Conservation (phyloP, 2,113 vertebrate genomes). For the Chroicocephalus ridibundus region DNA sequence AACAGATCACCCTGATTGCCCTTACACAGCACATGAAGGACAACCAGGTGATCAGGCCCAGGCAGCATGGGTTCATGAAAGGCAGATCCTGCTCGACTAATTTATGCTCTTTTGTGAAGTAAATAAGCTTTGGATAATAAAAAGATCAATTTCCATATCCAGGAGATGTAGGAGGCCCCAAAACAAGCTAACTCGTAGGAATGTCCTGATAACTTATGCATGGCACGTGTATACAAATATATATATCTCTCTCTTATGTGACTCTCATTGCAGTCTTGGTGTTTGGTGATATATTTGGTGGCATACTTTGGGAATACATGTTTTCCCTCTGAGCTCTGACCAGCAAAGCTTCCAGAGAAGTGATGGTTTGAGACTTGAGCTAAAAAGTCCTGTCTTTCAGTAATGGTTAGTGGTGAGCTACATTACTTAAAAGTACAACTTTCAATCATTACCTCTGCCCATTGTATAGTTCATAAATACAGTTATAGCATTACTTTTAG, state of each 20-base stretch:
- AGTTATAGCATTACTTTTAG: background rate
- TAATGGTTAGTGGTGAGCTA: background rate
- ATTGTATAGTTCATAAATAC: background rate
- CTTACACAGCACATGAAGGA: too few species aligned
- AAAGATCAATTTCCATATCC: background rate
- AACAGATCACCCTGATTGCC: too few species aligned
- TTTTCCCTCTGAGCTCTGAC: background rate
- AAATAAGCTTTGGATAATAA: background rate
- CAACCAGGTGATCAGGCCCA: background rate
- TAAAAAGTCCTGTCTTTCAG: background rate
- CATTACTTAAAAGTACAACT: background rate
- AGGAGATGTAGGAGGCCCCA: background rate
- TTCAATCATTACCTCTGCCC: background rate
- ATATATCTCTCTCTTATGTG: background rate
- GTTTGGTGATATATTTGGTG: background rate
- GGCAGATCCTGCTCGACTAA: background rate
- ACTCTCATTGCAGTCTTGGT: background rate
- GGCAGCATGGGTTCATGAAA: background rate
- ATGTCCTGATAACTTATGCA: background rate
- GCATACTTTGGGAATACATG: background rate
- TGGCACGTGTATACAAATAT: background rate
- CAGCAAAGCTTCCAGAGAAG: background rate
- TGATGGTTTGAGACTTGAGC: background rate
- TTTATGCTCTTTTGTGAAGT: background rate
- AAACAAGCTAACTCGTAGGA: background rate